Percentiles rank a stretch among this genome's conserved stretches.
Conservation (phyloP, 2,113 vertebrate species). For the Nothocercus julius region DNA sequence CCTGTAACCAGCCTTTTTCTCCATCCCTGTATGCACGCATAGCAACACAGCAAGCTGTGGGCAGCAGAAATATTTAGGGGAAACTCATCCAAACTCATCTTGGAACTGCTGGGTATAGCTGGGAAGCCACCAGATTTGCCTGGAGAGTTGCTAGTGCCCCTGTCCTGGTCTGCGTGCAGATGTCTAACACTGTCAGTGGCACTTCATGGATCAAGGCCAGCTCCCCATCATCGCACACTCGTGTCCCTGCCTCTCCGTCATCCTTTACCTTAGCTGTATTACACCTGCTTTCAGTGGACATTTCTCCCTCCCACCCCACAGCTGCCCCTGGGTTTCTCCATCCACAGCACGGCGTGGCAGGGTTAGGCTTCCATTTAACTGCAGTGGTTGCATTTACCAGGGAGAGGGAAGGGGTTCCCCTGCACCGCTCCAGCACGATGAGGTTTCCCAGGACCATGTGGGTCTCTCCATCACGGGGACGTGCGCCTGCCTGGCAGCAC, state of each 20-base stretch:
- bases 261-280: not conserved
- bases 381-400: not conserved
- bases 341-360: rapidly evolving
- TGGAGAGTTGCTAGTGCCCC: too few species aligned
- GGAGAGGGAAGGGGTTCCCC: not conserved
- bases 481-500: rapidly evolving
- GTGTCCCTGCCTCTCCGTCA: not conserved
- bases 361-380: rapidly evolving
- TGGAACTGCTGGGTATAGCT: not conserved
- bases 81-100: not conserved
- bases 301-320: not conserved
- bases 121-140: not conserved
- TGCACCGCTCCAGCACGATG: rapidly evolving
- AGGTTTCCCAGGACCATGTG: not conserved
- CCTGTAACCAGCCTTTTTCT: not conserved
- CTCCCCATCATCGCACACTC: not conserved
- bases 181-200: not conserved
- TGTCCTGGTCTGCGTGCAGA: not conserved
- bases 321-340: rapidly evolving
- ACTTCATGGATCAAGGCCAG: not conserved
- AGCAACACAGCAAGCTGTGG: not conserved
- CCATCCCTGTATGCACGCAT: not conserved
- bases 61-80: not conserved
- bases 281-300: not conserved
- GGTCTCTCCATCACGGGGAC: not conserved